Percentiles rank a stretch among this genome's conserved stretches.
Evolutionary conservation across 2,797 vertebrate species (phyloP).

Genomic region (Picus viridis): DNA sequence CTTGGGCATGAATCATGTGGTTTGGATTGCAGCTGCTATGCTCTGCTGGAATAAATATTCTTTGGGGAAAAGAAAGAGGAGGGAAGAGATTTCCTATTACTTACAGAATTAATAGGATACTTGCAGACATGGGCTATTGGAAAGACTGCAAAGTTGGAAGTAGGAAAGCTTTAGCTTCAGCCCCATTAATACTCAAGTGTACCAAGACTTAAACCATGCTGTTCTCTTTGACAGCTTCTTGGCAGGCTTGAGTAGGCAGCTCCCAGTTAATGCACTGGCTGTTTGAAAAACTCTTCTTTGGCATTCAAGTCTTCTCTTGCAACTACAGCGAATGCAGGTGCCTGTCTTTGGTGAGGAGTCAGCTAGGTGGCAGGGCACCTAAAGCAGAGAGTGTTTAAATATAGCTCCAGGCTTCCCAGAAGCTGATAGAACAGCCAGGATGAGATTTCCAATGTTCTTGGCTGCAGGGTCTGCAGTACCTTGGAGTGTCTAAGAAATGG

Average conservation of each 20-base stretch:
- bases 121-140: not conserved
- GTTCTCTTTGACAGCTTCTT: not conserved
- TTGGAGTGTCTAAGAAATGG: not conserved
- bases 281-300: slow-evolving; percentile 2
- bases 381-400: not conserved
- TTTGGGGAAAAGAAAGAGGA: not conserved
- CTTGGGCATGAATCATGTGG: not conserved
- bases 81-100: not conserved
- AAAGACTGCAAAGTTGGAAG: not conserved
- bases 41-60: not conserved
- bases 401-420: not conserved
- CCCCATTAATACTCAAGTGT: not conserved
- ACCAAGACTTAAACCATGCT: not conserved
- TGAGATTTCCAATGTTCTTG: not conserved
- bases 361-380: not conserved
- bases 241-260: slow-evolving; percentile 14
- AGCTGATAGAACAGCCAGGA: not conserved
- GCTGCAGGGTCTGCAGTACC: not conserved
- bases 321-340: not conserved
- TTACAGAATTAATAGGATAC: not conserved
- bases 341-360: not conserved
- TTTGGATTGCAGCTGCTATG: not conserved
- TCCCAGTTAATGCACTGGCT: slow-evolving; percentile 57
- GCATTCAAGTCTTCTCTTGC: not conserved
- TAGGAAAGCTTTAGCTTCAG: not conserved